Percentiles rank a stretch among this genome's conserved stretches.
Evolutionary conservation across 2,888 invertebrate genomes (phyloP).

Genomic region (Seira musarum): DNA sequence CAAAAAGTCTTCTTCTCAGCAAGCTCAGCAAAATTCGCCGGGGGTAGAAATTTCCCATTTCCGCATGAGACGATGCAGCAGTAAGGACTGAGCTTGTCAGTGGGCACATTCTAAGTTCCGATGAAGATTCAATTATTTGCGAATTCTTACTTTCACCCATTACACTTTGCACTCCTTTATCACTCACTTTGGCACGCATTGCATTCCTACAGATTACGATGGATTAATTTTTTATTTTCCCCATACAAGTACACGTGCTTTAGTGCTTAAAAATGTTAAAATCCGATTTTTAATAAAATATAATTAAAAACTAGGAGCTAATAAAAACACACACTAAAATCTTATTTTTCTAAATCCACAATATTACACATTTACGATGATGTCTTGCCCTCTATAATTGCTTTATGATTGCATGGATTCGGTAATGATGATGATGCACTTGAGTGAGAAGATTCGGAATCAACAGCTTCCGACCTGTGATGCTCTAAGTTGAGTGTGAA

Average conservation of each 20-base stretch:
- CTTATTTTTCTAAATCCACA: too few relatives aligned
- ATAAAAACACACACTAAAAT: background rate
- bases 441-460: background rate
- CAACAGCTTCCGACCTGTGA: constrained; percentile 1
- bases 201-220: background rate
- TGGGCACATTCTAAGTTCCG: constrained; percentile 51
- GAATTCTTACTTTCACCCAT: constrained; percentile 45
- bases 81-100: constrained; percentile 45
- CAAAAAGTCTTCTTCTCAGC: constrained; percentile 45
- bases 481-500: constrained; percentile 45
- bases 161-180: constrained; percentile 34
- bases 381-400: background rate
- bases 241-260: too few relatives aligned
- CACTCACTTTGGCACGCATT: constrained; percentile 50
- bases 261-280: too few relatives aligned
- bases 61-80: constrained; percentile 11
- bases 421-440: background rate
- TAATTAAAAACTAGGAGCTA: background rate
- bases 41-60: constrained; percentile 56
- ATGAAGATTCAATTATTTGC: constrained; percentile 22
- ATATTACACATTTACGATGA: too few relatives aligned
- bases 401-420: background rate
- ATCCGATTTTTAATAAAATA: too few relatives aligned
- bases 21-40: constrained; percentile 63
- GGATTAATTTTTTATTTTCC: background rate